Conservation (phyloP, 2,113 vertebrate genomes). For the Lanius ludovicianus region DNA sequence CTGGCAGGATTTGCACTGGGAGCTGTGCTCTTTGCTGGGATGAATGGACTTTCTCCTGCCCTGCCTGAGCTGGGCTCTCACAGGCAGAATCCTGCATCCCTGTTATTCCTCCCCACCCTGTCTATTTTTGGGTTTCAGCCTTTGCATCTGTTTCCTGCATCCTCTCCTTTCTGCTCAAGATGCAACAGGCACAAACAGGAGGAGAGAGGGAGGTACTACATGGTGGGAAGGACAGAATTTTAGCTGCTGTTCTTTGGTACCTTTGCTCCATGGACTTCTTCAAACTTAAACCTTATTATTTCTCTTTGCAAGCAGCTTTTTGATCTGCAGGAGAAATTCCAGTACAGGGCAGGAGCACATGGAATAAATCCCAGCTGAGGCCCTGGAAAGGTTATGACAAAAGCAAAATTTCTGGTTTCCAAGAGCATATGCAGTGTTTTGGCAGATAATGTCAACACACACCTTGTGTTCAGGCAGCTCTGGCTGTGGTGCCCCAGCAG, state of each 20-base stretch:
- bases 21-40: neutral
- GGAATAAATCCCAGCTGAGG: neutral
- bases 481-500: neutral
- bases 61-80: neutral
- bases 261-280: neutral
- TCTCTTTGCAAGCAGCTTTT: neutral
- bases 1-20: neutral
- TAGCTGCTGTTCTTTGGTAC: neutral
- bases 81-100: neutral
- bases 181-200: neutral
- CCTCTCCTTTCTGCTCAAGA: neutral
- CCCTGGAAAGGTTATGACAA: neutral
- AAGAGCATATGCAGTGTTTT: neutral
- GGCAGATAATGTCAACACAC: neutral
- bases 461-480: neutral
- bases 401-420: neutral
- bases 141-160: conserved; percentile 49
- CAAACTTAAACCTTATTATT: neutral
- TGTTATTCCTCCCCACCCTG: neutral
- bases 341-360: neutral
- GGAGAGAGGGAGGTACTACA: neutral
- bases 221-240: neutral
- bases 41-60: neutral
- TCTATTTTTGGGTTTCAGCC: conserved; percentile 41
- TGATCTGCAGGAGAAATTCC: neutral